Evolutionary conservation across 2,797 vertebrate species (phyloP).

Genomic region (Oceanodroma leucorhoa): DNA sequence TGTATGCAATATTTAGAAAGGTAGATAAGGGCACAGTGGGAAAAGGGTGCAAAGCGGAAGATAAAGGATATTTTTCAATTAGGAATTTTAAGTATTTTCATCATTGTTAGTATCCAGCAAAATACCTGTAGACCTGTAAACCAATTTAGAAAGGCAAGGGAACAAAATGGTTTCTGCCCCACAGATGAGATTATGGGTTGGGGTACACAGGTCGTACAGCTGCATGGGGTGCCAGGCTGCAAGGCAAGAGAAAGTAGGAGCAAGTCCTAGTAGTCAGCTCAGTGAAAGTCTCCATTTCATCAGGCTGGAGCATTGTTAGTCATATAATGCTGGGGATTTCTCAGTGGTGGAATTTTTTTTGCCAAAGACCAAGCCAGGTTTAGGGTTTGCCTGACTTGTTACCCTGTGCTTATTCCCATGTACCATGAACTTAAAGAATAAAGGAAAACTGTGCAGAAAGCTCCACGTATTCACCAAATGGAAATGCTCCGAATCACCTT

Average conservation of each 20-base stretch:
- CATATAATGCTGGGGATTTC: neutral
- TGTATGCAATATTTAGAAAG: slow-evolving; percentile 30
- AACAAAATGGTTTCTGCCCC: neutral
- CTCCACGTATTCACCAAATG: neutral
- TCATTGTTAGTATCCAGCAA: neutral
- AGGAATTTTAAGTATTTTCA: slow-evolving; percentile 1
- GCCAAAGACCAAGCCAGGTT: neutral
- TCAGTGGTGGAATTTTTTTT: neutral
- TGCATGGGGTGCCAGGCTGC: neutral
- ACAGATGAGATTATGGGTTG: neutral
- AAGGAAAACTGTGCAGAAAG: neutral
- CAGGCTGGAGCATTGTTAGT: neutral
- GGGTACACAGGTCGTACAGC: neutral
- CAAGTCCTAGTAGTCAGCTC: neutral
- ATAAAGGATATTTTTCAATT: neutral
- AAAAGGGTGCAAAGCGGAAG: neutral
- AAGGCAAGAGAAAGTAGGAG: neutral
- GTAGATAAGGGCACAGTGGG: neutral
- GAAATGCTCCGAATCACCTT: neutral
- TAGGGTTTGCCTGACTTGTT: neutral
- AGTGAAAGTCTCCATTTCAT: neutral
- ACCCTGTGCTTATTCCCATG: neutral
- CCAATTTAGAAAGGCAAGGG: neutral
- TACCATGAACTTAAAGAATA: neutral
- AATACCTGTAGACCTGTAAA: neutral